These are phyloP conservation scores for Bolborhynchus lineola DNA, from an alignment of 2,113 vertebrate species.

Conservation along the genomic window DNA sequence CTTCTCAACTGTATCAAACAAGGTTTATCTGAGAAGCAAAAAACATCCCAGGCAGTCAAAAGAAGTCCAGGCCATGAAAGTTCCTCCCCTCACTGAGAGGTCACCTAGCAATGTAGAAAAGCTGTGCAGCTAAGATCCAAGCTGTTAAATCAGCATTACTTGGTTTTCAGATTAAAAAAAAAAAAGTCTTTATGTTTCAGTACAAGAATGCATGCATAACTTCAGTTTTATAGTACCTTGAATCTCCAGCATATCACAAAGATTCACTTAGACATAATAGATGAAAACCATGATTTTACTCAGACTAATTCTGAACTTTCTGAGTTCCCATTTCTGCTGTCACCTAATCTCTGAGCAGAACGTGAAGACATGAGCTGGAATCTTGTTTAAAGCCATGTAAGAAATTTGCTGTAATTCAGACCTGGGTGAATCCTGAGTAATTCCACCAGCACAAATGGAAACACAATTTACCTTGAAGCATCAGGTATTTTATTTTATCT, in stretches of 20 bases:
- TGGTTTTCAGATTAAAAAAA: not conserved
- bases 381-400: not conserved
- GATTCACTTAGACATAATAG: not conserved
- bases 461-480: not conserved
- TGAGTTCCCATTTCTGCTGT: not conserved
- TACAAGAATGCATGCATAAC: not conserved
- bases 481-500: not conserved
- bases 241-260: not conserved
- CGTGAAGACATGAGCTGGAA: not conserved
- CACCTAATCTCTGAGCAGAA: not conserved
- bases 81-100: not conserved
- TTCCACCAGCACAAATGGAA: not conserved
- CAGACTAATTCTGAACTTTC: not conserved
- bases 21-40: not conserved
- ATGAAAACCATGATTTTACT: not conserved
- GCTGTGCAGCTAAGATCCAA: not conserved
- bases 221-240: not conserved
- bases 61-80: not conserved
- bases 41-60: not conserved
- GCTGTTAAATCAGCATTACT: not conserved
- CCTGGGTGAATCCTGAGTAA: not conserved
- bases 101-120: not conserved
- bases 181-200: not conserved
- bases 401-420: not conserved
- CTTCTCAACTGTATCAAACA: not conserved